These are phyloP conservation scores for Prolemur simus DNA, from an alignment of 2,113 vertebrate species.

Conservation along the genomic window DNA sequence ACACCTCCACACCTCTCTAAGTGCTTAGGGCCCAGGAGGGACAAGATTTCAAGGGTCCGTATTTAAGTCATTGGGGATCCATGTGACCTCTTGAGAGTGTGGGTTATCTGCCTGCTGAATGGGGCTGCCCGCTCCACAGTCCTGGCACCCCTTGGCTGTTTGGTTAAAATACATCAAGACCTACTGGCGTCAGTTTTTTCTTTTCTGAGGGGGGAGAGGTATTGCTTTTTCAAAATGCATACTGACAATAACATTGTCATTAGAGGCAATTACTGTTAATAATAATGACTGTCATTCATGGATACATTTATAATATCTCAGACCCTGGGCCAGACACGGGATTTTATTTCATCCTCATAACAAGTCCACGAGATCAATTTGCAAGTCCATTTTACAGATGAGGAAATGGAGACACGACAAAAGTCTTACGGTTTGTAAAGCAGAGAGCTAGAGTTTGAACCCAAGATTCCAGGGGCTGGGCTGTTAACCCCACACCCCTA, in stretches of 20 bases:
- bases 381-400: constrained; percentile 10
- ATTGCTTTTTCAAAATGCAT: neutral
- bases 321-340: neutral
- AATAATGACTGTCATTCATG: neutral
- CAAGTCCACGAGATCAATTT: neutral
- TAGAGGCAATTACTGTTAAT: neutral
- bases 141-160: neutral
- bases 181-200: neutral
- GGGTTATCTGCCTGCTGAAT: neutral
- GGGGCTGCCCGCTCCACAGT: neutral
- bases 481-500: neutral
- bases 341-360: neutral
- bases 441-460: neutral
- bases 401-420: neutral
- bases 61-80: neutral
- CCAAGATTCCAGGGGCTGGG: neutral
- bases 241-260: neutral
- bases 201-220: neutral
- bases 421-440: neutral
- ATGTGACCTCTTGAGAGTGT: neutral
- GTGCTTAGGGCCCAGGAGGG: neutral
- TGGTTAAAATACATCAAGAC: neutral
- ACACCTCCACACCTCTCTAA: neutral
- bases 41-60: neutral
- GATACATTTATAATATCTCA: neutral